A percentile compares a stretch with the other conserved stretches of the same genome.
Evolutionary conservation across 2,888 invertebrate species (phyloP).

Genomic region (Calameuta pallipes): DNA sequence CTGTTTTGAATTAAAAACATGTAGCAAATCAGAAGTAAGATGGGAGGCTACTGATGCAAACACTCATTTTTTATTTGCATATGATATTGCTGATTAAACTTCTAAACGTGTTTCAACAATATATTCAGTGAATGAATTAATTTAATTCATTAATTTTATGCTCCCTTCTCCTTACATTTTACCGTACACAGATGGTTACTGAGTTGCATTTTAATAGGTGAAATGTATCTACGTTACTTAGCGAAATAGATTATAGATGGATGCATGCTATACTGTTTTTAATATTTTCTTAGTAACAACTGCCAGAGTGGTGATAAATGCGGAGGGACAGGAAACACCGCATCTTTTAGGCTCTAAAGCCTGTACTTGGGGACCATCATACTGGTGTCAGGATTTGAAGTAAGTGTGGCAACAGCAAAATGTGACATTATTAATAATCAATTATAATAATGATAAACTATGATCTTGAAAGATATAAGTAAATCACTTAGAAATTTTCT

Average conservation of each 20-base stretch:
- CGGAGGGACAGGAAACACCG: slow-evolving; percentile 30
- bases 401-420: slow-evolving; percentile 52
- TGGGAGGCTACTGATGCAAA: background rate
- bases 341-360: slow-evolving; percentile 69
- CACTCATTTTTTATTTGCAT: background rate
- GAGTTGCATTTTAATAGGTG: background rate
- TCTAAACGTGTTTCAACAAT: background rate
- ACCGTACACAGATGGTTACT: background rate
- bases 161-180: background rate
- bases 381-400: slow-evolving; percentile 79
- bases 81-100: background rate
- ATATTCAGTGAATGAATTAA: background rate
- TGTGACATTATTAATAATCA: background rate
- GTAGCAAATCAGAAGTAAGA: background rate
- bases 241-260: background rate
- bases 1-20: background rate
- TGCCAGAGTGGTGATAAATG: slow-evolving; percentile 47
- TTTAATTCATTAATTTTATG: background rate
- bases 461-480: background rate
- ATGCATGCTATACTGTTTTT: background rate
- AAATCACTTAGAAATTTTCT: background rate
- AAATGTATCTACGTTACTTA: background rate
- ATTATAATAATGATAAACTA: background rate
- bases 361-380: slow-evolving; percentile 84
- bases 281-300: slow-evolving; percentile 38